These are phyloP conservation scores for Albula glossodonta DNA, from an alignment of 2,113 vertebrate species.

Conservation along the genomic window DNA sequence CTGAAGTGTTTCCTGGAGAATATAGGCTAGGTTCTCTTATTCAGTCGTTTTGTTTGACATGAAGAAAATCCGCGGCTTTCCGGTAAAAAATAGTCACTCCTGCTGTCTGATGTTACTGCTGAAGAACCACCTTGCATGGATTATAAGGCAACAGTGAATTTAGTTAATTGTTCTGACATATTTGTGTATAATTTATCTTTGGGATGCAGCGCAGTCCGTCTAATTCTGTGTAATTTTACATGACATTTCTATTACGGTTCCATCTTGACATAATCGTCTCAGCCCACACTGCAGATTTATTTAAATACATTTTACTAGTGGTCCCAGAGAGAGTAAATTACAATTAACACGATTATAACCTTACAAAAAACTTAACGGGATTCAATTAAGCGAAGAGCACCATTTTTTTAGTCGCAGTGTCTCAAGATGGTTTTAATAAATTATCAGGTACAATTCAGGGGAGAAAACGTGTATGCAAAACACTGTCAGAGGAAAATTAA, in stretches of 20 bases:
- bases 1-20: not conserved
- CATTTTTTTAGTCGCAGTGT: conserved; percentile 69
- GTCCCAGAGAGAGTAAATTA: conserved; percentile 85
- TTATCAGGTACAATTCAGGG: conserved; percentile 77
- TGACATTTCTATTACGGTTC: conserved; percentile 70
- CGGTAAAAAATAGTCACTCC: not conserved
- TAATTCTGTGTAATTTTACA: conserved; percentile 64
- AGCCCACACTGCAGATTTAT: conserved; percentile 61
- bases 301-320: conserved; percentile 72
- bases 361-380: conserved; percentile 86
- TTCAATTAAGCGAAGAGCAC: conserved; percentile 88
- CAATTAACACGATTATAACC: conserved; percentile 89
- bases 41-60: not conserved
- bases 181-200: conserved; percentile 49
- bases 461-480: conserved; percentile 74
- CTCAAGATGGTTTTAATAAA: conserved; percentile 84
- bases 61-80: not conserved
- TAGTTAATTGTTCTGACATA: conserved; percentile 35
- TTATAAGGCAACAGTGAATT: not conserved
- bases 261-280: conserved; percentile 66
- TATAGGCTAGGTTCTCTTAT: not conserved
- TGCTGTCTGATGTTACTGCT: not conserved
- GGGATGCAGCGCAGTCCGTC: conserved; percentile 38
- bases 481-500: conserved; percentile 79
- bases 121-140: not conserved